These are phyloP conservation scores for Eurystomus gularis DNA, from an alignment of 2,113 vertebrate species.

Conservation along the genomic window DNA sequence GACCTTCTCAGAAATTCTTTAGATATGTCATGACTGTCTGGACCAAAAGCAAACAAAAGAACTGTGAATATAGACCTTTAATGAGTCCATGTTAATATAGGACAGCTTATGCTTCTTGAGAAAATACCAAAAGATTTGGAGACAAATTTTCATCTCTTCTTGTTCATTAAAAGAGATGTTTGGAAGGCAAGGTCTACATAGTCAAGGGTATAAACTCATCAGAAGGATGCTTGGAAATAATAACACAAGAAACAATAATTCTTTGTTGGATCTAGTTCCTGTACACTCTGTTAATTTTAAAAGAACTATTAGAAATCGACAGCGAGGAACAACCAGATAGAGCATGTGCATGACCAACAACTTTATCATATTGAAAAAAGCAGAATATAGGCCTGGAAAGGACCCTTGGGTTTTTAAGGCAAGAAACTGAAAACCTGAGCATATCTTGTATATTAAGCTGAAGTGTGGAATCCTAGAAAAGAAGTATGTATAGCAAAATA, in stretches of 20 bases:
- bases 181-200: not conserved
- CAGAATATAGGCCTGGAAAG: not conserved
- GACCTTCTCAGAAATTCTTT: not conserved
- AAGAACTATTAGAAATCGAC: not conserved
- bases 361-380: not conserved
- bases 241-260: not conserved
- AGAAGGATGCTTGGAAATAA: not conserved
- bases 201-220: not conserved
- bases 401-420: not conserved
- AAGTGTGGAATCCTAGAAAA: not conserved
- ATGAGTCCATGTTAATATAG: not conserved
- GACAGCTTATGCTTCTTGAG: not conserved
- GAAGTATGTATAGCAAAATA: not conserved
- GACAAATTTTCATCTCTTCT: not conserved
- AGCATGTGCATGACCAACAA: not conserved
- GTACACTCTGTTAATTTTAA: constrained; percentile 28
- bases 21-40: not conserved
- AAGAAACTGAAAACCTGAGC: not conserved
- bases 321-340: not conserved
- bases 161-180: constrained; percentile 22
- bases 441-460: not conserved
- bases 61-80: not conserved
- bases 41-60: not conserved
- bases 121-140: not conserved
- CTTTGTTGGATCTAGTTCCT: not conserved